Evolutionary conservation across 2,888 invertebrate genomes (phyloP), one percentile per base, ranked within the genome.

Genomic region (Poecilobothrus nobilitatus): DNA sequence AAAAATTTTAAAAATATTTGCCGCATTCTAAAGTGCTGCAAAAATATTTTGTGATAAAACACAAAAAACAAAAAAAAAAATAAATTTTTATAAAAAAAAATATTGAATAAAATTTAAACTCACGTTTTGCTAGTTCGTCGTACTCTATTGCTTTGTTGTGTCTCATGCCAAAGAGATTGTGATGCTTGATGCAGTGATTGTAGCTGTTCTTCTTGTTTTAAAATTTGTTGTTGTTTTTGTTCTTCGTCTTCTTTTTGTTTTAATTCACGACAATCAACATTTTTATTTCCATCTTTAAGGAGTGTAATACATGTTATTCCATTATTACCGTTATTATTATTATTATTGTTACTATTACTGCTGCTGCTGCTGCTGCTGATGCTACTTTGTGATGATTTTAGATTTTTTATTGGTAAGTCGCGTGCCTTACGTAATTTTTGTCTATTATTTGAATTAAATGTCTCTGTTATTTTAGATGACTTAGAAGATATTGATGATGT

Each of bases 21-120:
- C 27, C 27, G 27, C n/a, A n/a, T n/a, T n/a, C n/a, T n/a, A n/a
- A n/a, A n/a, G n/a, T n/a, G n/a, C n/a, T n/a, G n/a, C 12, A 37
- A 10, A 37, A 2, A 37, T 4, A 37, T 37, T 10, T 37, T 37
- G 37, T 37, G 12, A 10, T 37, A 37, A 37, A 37, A 37, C 12
- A 37, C 1, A 10, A 37, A 37, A 37, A 37, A 8, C 12, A 1
- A 37, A 37, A 37, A 37, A 37, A 37, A 37, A 37, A 37, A 37
- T 8, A 37, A 34, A 34, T 34, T 34, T 34, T n/a, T 7, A 34
- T 8, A n/a, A 34, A 34, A 34, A 34, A 7, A 37, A 37, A 37
- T 37, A 37, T 27, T 27, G 27, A 37, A 21, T 15, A 41, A 44
- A 68, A 68, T 70, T 63, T 65, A 65, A 68, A 80, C 80, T 81